Conservation (phyloP, 92 coral and sea anemone genomes). For the Metridium senile region DNA sequence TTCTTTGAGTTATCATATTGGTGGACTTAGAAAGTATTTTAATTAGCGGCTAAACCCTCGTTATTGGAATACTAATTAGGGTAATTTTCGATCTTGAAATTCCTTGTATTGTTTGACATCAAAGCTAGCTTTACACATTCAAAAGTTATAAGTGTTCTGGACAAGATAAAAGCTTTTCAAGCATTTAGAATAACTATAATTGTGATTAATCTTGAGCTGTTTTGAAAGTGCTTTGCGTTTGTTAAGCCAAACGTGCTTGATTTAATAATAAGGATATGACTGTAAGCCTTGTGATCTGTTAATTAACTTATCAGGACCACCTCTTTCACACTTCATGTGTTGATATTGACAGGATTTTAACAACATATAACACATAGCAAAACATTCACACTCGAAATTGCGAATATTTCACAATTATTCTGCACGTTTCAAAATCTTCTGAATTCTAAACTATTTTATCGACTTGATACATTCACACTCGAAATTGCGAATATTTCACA, state of each 20-base stretch:
- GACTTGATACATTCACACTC: neutral
- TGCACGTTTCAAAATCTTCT: neutral
- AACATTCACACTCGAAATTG: neutral
- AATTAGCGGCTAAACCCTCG: neutral
- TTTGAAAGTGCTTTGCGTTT: neutral
- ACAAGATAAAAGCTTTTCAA: neutral
- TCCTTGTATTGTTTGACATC: neutral
- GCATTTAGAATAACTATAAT: neutral
- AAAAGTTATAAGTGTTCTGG: neutral
- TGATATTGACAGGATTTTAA: neutral
- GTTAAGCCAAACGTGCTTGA: neutral
- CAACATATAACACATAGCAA: neutral
- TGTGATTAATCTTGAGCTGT: neutral
- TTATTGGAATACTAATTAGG: neutral
- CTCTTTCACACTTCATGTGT: constrained; percentile 25
- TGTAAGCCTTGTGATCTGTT: constrained; percentile 3
- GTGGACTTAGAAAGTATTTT: constrained; percentile 5
- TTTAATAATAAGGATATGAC: neutral
- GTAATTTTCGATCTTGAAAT: neutral
- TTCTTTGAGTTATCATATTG: neutral
- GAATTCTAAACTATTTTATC: no score
- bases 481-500: neutral
- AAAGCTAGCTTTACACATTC: neutral
- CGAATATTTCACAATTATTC: neutral
- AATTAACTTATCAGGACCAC: constrained; percentile 25